Conservation (phyloP, 64 coral and sea anemone species). For the Pocillopora verrucosa region DNA sequence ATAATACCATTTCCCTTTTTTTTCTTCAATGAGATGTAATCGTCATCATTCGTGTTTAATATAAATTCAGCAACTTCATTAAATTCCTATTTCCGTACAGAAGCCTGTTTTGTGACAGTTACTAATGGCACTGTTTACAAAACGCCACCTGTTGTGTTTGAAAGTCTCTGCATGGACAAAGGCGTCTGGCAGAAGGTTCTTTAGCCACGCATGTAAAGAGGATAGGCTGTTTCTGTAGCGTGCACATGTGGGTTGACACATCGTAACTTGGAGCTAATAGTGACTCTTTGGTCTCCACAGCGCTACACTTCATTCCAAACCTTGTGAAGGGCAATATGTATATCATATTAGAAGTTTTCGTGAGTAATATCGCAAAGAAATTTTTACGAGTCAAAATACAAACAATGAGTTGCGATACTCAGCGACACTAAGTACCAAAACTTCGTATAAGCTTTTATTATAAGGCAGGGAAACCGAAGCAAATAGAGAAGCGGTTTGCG, state of each 20-base stretch:
- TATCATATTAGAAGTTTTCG: background rate
- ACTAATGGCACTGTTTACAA: slow-evolving; percentile 65
- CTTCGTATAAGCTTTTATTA: too few species aligned
- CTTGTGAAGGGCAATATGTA: slow-evolving; percentile 19
- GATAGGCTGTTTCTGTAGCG: slow-evolving; percentile 67
- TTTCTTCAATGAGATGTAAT: background rate
- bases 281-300: slow-evolving; percentile 3
- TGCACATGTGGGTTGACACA: slow-evolving; percentile 29
- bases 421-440: too few species aligned
- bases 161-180: slow-evolving; percentile 86
- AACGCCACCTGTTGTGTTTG: slow-evolving; percentile 84
- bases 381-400: too few species aligned
- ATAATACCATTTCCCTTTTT: too few species aligned
- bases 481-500: too few species aligned
- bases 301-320: slow-evolving; percentile 50
- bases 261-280: slow-evolving; percentile 61
- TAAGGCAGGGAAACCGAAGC: too few species aligned
- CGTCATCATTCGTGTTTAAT: too few species aligned
- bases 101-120: background rate
- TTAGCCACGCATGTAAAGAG: slow-evolving; percentile 75
- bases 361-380: background rate
- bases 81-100: too few species aligned
- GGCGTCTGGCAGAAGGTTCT: slow-evolving; percentile 37
- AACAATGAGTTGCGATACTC: too few species aligned
- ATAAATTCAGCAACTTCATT: too few species aligned